Conservation (phyloP, 2,888 invertebrate genomes). For the Parnassius orleans region DNA sequence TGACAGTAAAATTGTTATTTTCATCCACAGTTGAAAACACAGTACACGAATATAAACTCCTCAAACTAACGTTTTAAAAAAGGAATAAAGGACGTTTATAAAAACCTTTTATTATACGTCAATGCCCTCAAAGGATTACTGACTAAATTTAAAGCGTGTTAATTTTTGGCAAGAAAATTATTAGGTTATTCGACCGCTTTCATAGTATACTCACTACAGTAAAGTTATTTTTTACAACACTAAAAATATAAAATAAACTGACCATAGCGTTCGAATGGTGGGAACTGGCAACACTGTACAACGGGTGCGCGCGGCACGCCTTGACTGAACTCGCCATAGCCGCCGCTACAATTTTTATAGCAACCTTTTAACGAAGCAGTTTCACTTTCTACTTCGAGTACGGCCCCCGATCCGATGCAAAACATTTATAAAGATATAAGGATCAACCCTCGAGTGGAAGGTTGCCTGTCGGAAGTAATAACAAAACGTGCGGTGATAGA, state of each 20-base stretch:
- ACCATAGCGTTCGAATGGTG: conserved; percentile 56
- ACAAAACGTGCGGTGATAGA: conserved; percentile 10
- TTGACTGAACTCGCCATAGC: conserved; percentile 61
- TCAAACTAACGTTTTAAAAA: no score
- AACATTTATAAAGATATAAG: conserved; percentile 72
- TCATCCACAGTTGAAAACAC: no score
- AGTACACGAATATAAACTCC: no score
- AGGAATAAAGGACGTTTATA: no score
- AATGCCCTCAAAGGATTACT: no score
- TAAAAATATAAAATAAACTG: conserved; percentile 54
- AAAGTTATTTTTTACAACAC: conserved; percentile 50
- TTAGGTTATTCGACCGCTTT: no score
- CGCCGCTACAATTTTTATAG: conserved; percentile 73
- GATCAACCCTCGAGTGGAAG: conserved; percentile 25
- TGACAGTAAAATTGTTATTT: no score
- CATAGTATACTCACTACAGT: conserved; percentile 34
- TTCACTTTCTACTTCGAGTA: conserved; percentile 72
- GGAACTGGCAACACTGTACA: conserved; percentile 47
- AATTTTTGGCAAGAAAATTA: no score
- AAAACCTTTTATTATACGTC: no score
- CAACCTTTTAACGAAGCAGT: conserved; percentile 58
- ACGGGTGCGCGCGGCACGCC: conserved; percentile 50
- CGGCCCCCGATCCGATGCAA: conserved; percentile 56
- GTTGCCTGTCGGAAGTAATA: conserved; percentile 1
- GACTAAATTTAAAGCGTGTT: no score